phyloP scores from a whole-genome alignment of 2,113 vertebrate species.

The Sitta europaea region DNA sequence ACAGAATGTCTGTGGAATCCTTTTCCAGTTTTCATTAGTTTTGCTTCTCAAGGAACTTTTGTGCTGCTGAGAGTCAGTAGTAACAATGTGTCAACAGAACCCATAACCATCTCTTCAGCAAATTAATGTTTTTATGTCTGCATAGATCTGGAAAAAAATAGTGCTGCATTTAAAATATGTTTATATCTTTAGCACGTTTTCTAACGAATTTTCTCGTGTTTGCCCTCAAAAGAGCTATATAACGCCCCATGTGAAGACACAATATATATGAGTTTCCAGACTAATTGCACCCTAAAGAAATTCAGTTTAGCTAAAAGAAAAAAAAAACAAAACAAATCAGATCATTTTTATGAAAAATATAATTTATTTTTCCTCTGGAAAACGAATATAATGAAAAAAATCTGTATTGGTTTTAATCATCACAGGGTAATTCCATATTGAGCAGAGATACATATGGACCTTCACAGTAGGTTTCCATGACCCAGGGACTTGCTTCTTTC shows the following conservation, averaged over 20 bases:
- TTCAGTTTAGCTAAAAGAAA: neutral
- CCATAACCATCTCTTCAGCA: neutral
- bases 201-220: neutral
- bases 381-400: neutral
- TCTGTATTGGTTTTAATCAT: neutral
- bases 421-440: neutral
- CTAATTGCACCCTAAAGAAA: neutral
- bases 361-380: neutral
- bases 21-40: neutral
- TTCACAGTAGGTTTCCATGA: neutral
- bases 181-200: neutral
- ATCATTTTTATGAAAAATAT: neutral
- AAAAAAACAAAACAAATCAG: no score
- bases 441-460: neutral
- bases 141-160: neutral
- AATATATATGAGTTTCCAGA: neutral
- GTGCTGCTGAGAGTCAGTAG: neutral
- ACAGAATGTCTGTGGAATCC: neutral
- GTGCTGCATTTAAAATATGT: neutral
- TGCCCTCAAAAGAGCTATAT: neutral
- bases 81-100: neutral
- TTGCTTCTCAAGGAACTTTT: neutral
- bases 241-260: neutral
- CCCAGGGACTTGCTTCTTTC: neutral
- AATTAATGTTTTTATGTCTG: neutral